Conservation (phyloP, 1,140 invertebrate genomes). For the Scaptodrosophila lebanonensis region DNA sequence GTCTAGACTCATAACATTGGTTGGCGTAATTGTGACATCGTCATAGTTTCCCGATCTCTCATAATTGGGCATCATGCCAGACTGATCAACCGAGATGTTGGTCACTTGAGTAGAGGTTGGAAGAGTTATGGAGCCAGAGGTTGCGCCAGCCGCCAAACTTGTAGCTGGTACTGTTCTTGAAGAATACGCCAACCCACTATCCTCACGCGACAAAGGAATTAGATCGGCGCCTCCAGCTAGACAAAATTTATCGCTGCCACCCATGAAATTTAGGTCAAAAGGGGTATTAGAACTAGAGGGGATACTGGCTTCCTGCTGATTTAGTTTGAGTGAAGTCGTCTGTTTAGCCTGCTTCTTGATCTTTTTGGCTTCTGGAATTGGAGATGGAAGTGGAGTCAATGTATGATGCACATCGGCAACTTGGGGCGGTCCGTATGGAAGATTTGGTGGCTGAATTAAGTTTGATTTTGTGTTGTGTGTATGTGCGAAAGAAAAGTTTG, state of each 20-base stretch:
- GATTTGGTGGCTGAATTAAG: constrained; percentile 14
- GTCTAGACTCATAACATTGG: constrained; percentile 5
- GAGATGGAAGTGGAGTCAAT: background rate
- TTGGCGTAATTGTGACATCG: constrained; percentile 58
- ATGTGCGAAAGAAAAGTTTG: background rate
- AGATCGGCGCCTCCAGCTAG: constrained; percentile 68
- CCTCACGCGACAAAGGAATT: constrained; percentile 52
- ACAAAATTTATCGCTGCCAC: constrained; percentile 59
- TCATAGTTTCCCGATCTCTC: constrained; percentile 28
- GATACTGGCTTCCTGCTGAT: background rate
- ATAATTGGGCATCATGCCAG: constrained; percentile 23
- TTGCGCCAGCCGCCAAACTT: constrained; percentile 38
- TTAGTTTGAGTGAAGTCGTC: constrained; percentile 5
- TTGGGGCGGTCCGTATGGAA: background rate
- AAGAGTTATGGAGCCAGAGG: constrained; percentile 35
- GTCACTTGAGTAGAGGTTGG: background rate
- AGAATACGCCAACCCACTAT: constrained; percentile 43
- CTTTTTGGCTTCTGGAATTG: constrained; percentile 4
- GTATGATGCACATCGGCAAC: background rate
- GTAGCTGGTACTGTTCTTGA: constrained; percentile 35
- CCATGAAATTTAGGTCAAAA: constrained; percentile 47
- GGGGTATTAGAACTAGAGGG: background rate
- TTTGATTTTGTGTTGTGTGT: background rate
- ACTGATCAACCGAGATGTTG: constrained; percentile 14
- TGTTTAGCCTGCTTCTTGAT: constrained; percentile 4